These are phyloP conservation scores for Amblyopsis rosae DNA, from an alignment of 2,113 vertebrate genomes.

Conservation along the genomic window DNA sequence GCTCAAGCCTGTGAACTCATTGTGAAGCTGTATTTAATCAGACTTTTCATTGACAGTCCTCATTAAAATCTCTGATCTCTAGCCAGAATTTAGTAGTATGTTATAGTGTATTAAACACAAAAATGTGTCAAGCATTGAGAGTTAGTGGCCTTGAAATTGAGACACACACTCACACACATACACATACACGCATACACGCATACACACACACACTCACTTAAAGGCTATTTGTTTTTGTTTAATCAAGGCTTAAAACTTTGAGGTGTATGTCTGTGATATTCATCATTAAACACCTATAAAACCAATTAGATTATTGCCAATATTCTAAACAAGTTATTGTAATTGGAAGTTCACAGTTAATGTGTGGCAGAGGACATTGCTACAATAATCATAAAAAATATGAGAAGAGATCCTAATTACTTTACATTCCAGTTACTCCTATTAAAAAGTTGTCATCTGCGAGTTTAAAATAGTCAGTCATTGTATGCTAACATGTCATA, in stretches of 20 bases:
- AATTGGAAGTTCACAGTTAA: constrained; percentile 12
- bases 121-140: too few species aligned
- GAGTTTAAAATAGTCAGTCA: too few species aligned
- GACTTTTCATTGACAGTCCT: too few species aligned
- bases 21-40: too few species aligned
- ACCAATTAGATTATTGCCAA: constrained; percentile 37
- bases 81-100: too few species aligned
- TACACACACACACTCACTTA: background rate
- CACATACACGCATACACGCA: background rate
- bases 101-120: too few species aligned
- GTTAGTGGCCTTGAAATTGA: background rate
- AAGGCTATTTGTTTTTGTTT: constrained; percentile 11
- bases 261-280: constrained; percentile 37
- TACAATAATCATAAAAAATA: constrained; percentile 32
- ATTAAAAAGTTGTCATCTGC: too few species aligned
- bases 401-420: constrained; percentile 37
- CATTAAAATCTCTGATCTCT: too few species aligned
- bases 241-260: constrained; percentile 12
- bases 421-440: constrained; percentile 31
- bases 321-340: constrained; percentile 50
- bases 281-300: constrained; percentile 62
- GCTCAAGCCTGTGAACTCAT: too few species aligned
- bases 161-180: background rate
- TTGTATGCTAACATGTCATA: background rate
- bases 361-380: constrained; percentile 10